A percentile compares a stretch with the other conserved stretches of the same genome.
Evolutionary conservation across 2,888 invertebrate species (phyloP).

Genomic region (Athrips mouffetella): DNA sequence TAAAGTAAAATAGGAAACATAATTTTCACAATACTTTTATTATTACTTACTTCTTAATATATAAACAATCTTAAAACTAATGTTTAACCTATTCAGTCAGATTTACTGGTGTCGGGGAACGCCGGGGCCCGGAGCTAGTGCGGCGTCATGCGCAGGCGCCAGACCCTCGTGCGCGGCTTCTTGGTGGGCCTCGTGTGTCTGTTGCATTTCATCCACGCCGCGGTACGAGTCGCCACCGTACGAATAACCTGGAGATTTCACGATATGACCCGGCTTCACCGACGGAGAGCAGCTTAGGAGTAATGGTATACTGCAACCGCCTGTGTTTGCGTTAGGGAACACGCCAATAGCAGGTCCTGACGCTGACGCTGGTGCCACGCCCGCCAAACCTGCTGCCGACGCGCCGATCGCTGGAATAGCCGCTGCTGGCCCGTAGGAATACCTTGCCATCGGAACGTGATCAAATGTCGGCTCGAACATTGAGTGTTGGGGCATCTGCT

Average conservation of each 20-base stretch:
- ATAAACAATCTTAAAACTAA: conserved; percentile 3
- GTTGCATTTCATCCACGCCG: conserved; percentile 37
- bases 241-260: conserved; percentile 35
- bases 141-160: conserved; percentile 24
- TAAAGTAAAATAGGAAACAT: too few species aligned
- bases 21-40: too few species aligned
- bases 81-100: not conserved
- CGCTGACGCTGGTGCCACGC: conserved; percentile 23
- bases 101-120: conserved; percentile 19
- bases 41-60: too few species aligned
- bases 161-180: conserved; percentile 31
- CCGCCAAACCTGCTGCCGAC: conserved; percentile 19
- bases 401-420: conserved; percentile 14
- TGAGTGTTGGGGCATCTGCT: conserved; percentile 25
- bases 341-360: conserved; percentile 48
- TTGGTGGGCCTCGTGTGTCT: conserved; percentile 32
- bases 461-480: conserved; percentile 31
- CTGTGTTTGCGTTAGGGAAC: conserved; percentile 55
- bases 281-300: conserved; percentile 64
- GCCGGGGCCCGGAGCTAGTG: too few species aligned
- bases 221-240: conserved; percentile 37
- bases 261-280: conserved; percentile 50
- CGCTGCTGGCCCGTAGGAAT: conserved; percentile 30
- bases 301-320: conserved; percentile 56
- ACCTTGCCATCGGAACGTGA: conserved; percentile 47